These are phyloP conservation scores for Oxyruncus cristatus DNA, from an alignment of 2,113 vertebrate genomes.

Conservation along the genomic window DNA sequence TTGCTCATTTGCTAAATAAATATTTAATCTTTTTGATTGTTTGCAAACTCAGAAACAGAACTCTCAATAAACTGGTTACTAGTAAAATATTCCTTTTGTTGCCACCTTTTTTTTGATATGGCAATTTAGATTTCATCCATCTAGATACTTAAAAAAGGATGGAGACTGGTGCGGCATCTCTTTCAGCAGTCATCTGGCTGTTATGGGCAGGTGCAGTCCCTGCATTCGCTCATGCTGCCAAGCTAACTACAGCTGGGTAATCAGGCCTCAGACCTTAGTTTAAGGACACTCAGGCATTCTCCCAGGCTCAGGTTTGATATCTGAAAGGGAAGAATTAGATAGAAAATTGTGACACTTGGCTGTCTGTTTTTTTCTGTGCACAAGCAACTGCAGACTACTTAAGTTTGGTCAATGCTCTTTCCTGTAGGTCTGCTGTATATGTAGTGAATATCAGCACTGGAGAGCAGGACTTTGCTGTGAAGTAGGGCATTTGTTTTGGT, in stretches of 20 bases:
- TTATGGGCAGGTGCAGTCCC: neutral
- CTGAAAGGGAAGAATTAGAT: neutral
- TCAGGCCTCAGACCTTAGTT: neutral
- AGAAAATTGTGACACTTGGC: neutral
- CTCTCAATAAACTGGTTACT: neutral
- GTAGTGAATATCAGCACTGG: neutral
- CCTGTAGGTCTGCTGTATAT: neutral
- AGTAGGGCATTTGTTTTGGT: neutral
- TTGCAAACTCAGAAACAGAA: neutral
- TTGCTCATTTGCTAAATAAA: neutral
- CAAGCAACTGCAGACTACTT: neutral
- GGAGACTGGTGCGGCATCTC: rapidly evolving
- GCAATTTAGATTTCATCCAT: neutral
- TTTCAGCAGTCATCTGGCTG: neutral
- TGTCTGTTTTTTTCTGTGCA: neutral
- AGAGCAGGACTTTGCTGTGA: neutral
- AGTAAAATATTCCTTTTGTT: neutral
- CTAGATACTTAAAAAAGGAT: neutral
- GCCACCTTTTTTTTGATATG: neutral
- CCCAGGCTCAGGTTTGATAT: neutral
- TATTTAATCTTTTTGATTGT: neutral
- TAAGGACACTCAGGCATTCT: neutral
- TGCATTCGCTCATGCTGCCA: rapidly evolving
- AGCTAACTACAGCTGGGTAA: neutral
- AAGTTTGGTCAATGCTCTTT: neutral